Evolutionary conservation across 2,113 vertebrate species (phyloP).

Genomic region (Thunnus thynnus): DNA sequence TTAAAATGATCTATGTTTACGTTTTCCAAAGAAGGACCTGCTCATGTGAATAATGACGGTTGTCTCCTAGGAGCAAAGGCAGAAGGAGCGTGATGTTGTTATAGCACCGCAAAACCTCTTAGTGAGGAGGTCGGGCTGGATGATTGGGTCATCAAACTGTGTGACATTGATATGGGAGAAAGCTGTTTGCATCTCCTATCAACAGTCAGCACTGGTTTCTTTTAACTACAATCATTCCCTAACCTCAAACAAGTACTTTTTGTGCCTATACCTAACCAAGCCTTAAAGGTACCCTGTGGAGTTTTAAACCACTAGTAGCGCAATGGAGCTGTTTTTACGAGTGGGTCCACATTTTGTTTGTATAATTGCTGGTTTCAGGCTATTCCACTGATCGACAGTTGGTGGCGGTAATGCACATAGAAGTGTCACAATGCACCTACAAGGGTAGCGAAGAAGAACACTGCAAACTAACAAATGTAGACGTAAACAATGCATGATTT

Average conservation of each 20-base stretch:
- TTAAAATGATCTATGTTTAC: slow-evolving; percentile 5
- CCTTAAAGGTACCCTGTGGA: too few species aligned
- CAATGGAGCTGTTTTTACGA: too few species aligned
- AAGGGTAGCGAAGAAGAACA: too few species aligned
- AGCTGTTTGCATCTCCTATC: neutral
- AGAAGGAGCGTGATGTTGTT: slow-evolving; percentile 9
- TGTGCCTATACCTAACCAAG: too few species aligned
- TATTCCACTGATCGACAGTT: too few species aligned
- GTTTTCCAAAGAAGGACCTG: neutral
- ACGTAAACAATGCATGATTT: too few species aligned
- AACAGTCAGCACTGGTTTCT: neutral
- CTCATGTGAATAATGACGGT: slow-evolving; percentile 19
- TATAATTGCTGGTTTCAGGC: too few species aligned
- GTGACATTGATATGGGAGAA: neutral
- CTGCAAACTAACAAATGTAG: too few species aligned
- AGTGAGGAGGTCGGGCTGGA: neutral
- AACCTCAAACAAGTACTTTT: neutral
- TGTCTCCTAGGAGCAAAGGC: slow-evolving; percentile 16
- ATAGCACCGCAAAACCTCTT: neutral
- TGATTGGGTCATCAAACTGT: neutral
- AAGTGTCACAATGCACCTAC: too few species aligned
- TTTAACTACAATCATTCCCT: neutral
- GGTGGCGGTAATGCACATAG: too few species aligned
- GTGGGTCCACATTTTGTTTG: too few species aligned
- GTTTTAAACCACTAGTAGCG: too few species aligned